These are phyloP conservation scores for Cyrtorhinus lividipennis DNA, from an alignment of 1,140 invertebrate genomes.

Conservation along the genomic window DNA sequence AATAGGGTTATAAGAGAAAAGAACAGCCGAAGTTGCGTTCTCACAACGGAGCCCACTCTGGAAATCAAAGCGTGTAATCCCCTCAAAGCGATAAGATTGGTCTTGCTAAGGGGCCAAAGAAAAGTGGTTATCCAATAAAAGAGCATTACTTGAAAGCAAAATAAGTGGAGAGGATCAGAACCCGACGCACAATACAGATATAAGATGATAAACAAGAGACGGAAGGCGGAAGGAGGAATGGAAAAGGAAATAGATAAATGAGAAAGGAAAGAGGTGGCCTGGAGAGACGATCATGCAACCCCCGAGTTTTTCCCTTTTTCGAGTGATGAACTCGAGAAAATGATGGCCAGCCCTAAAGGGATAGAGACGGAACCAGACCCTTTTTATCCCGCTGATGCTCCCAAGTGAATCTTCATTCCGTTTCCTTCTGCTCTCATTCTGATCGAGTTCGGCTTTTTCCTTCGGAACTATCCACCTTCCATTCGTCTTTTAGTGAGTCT, in stretches of 20 bases:
- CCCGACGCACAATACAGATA: slow-evolving; percentile 2
- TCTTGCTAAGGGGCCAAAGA: slow-evolving; percentile 1
- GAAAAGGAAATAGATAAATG: background rate
- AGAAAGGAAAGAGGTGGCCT: background rate
- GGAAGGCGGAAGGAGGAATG: background rate
- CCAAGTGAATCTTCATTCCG: too few species aligned
- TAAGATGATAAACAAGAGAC: background rate
- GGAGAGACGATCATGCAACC: background rate
- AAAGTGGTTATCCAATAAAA: slow-evolving; percentile 3
- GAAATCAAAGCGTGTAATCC: background rate
- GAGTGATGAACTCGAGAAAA: slow-evolving; percentile 1
- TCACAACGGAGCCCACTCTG: background rate
- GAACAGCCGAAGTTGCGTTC: too few species aligned
- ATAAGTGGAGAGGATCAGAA: background rate
- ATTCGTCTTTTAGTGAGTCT: too few species aligned
- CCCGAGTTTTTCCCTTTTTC: background rate
- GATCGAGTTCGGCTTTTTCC: too few species aligned
- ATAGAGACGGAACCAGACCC: too few species aligned
- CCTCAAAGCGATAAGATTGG: background rate
- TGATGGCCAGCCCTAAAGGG: background rate
- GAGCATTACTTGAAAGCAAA: slow-evolving; percentile 3
- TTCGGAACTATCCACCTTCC: too few species aligned
- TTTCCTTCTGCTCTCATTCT: too few species aligned
- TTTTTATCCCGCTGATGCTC: too few species aligned
- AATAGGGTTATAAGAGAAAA: too few species aligned